These are phyloP conservation scores for Grallaria varia DNA, from an alignment of 2,113 vertebrate genomes.

Conservation along the genomic window DNA sequence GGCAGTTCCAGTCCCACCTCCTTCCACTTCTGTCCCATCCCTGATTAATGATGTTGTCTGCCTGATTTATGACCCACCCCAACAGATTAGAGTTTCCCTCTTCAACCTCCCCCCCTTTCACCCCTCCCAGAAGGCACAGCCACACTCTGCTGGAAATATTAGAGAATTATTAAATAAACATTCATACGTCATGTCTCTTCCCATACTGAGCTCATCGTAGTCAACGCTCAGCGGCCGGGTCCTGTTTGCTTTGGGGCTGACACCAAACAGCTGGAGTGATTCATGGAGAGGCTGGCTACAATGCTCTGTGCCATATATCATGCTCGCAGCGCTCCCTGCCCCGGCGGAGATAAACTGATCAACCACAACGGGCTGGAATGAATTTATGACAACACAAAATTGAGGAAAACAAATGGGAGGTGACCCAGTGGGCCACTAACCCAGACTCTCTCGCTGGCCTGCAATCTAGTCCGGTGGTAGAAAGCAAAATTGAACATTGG, in stretches of 20 bases:
- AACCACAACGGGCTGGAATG: slow-evolving; percentile 86
- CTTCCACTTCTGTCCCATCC: slow-evolving; percentile 75
- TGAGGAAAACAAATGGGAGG: slow-evolving; percentile 88
- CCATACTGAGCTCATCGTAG: slow-evolving; percentile 81
- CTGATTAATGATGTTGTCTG: slow-evolving; percentile 92
- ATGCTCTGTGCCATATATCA: slow-evolving; percentile 84
- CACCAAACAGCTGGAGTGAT: slow-evolving; percentile 90
- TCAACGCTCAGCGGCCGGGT: slow-evolving; percentile 73
- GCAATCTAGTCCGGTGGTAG: slow-evolving; percentile 83
- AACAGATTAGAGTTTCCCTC: slow-evolving; percentile 81
- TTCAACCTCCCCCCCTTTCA: slow-evolving; percentile 61
- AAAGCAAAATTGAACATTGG: slow-evolving; percentile 82
- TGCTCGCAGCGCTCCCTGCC: slow-evolving; percentile 81
- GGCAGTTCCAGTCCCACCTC: slow-evolving; percentile 73
- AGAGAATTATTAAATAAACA: slow-evolving; percentile 92
- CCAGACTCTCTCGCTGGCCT: slow-evolving; percentile 74
- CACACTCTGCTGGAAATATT: slow-evolving; percentile 82
- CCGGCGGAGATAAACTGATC: slow-evolving; percentile 82
- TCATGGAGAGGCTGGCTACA: slow-evolving; percentile 87
- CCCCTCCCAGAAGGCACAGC: slow-evolving; percentile 60
- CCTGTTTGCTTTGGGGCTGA: slow-evolving; percentile 84
- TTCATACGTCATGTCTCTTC: slow-evolving; percentile 86
- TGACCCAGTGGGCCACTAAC: slow-evolving; percentile 83
- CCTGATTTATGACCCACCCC: slow-evolving; percentile 87
- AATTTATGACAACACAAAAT: slow-evolving; percentile 94